phyloP scores from a whole-genome alignment of 2,113 vertebrate genomes.

The Arenaria interpres region DNA sequence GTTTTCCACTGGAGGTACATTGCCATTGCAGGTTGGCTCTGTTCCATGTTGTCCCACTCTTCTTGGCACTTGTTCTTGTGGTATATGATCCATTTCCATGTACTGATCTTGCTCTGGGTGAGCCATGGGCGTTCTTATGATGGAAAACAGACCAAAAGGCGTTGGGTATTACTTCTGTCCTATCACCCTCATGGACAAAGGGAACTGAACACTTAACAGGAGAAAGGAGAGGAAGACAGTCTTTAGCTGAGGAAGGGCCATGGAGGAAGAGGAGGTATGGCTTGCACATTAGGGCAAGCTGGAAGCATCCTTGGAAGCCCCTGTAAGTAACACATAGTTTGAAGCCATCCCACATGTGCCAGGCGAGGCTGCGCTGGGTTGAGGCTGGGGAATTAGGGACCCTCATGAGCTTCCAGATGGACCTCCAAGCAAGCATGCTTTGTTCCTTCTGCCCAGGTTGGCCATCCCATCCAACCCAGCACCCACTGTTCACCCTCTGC shows the following conservation, averaged over 20 bases:
- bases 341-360: background rate
- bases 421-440: background rate
- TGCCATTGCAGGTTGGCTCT: background rate
- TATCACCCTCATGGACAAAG: background rate
- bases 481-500: background rate
- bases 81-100: background rate
- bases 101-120: background rate
- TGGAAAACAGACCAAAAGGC: background rate
- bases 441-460: background rate
- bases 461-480: background rate
- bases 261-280: background rate
- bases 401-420: background rate
- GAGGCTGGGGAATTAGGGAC: background rate
- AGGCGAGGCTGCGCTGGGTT: background rate
- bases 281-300: background rate
- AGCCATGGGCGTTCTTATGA: background rate
- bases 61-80: background rate
- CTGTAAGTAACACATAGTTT: background rate
- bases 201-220: background rate
- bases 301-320: background rate
- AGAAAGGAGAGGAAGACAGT: background rate
- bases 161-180: background rate
- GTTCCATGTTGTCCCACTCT: background rate
- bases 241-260: background rate
- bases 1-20: background rate